Evolutionary conservation across 2,113 vertebrate genomes (phyloP).

Genomic region (Hystrix cristata): DNA sequence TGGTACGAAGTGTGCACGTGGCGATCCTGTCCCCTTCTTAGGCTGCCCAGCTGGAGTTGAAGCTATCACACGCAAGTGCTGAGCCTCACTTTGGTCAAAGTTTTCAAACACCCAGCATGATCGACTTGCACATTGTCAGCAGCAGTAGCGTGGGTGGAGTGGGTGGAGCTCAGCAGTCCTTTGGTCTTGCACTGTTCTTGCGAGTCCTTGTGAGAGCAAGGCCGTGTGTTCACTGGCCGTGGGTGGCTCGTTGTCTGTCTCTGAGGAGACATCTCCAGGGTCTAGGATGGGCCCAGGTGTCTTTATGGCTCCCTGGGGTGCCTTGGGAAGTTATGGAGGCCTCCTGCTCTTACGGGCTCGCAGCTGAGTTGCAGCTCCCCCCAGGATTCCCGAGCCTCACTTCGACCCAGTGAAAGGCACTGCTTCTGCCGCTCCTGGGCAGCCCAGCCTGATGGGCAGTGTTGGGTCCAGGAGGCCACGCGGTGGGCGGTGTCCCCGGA

Average conservation of each 20-base stretch:
- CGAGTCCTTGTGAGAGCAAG: neutral
- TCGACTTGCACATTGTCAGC: accelerated
- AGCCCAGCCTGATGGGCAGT: neutral
- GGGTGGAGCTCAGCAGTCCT: neutral
- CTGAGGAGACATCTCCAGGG: neutral
- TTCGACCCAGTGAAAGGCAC: neutral
- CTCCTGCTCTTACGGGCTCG: neutral
- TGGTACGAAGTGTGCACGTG: constrained; percentile 85
- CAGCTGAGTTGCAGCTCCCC: neutral
- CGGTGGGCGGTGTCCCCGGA: accelerated
- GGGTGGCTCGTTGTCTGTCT: neutral
- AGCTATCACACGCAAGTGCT: neutral
- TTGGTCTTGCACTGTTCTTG: neutral
- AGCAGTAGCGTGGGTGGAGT: neutral
- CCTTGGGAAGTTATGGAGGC: neutral
- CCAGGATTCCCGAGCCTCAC: neutral
- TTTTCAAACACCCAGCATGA: neutral
- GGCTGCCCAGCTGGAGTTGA: neutral
- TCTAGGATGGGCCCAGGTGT: neutral
- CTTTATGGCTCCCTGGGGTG: accelerated
- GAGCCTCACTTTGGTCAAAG: neutral
- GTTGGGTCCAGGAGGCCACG: neutral
- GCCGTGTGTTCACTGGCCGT: accelerated
- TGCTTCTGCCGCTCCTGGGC: neutral
- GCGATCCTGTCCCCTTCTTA: neutral